Conservation (phyloP, 1,140 invertebrate species). For the Drosophila arawakana region DNA sequence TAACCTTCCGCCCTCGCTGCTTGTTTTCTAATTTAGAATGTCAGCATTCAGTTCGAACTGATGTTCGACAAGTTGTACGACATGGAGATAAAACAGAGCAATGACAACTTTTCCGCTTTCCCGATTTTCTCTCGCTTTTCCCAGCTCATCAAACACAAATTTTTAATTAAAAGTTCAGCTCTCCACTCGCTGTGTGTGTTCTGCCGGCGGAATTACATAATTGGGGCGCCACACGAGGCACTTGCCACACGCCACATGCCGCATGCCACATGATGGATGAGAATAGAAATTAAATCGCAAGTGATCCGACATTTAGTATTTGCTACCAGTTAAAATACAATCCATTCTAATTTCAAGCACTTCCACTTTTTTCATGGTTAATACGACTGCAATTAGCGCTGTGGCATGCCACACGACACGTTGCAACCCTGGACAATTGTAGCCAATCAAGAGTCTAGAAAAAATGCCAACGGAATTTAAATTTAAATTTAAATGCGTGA, state of each 20-base stretch:
- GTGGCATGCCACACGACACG: constrained; percentile 13
- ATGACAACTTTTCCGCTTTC: constrained; percentile 5
- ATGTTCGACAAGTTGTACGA: not conserved
- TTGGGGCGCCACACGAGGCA: constrained; percentile 6
- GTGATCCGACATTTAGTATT: not conserved
- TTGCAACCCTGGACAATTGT: not conserved
- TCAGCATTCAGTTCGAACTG: not conserved
- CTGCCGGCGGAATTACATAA: constrained; percentile 38
- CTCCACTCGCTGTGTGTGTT: not conserved
- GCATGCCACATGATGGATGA: constrained; percentile 30
- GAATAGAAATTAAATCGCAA: not conserved
- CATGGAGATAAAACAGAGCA: not conserved
- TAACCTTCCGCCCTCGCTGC: too few relatives aligned
- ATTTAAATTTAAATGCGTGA: constrained; percentile 34
- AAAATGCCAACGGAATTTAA: not conserved
- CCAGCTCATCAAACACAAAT: constrained; percentile 39
- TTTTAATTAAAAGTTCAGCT: constrained; percentile 57
- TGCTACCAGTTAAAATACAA: not conserved
- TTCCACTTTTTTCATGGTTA: not conserved
- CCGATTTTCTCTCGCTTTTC: constrained; percentile 6
- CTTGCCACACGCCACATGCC: not conserved
- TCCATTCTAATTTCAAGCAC: not conserved
- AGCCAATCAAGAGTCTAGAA: not conserved
- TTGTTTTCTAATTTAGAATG: constrained; percentile 9
- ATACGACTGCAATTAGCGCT: constrained; percentile 36